Conservation (phyloP, 64 coral and sea anemone genomes). For the Montipora efflorescens region DNA sequence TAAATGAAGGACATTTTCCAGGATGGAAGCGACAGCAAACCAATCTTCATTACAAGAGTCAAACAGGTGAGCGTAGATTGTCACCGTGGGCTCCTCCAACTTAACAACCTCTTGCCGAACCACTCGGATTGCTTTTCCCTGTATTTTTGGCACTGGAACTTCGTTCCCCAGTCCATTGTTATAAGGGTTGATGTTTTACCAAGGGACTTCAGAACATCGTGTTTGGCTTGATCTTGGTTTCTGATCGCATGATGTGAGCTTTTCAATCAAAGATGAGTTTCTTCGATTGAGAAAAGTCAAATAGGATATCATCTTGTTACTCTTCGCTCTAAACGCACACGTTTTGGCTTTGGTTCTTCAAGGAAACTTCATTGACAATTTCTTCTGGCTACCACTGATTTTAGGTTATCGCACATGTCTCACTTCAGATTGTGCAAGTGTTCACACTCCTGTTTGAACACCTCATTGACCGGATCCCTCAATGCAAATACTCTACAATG, state of each 20-base stretch:
- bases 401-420: constrained; percentile 28
- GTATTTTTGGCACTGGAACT: constrained; percentile 10
- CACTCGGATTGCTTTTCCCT: not conserved
- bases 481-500: constrained; percentile 26
- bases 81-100: constrained; percentile 23
- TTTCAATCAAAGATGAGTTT: constrained; percentile 33
- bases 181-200: constrained; percentile 15
- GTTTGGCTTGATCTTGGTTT: constrained; percentile 60
- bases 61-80: constrained; percentile 30
- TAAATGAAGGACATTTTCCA: constrained; percentile 2
- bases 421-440: constrained; percentile 12
- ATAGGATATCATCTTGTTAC: not conserved
- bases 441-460: constrained; percentile 7
- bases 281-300: constrained; percentile 1
- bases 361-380: not conserved
- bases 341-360: not conserved
- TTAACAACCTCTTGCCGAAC: constrained; percentile 32
- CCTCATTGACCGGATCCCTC: constrained; percentile 12
- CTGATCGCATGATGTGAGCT: constrained; percentile 43
- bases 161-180: constrained; percentile 49
- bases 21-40: constrained; percentile 46
- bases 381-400: not conserved
- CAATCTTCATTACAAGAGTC: constrained; percentile 49
- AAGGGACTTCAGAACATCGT: not conserved
- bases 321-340: not conserved